A percentile compares a stretch with the other conserved stretches of the same genome.
These are phyloP conservation scores for Ephialtes manifestator DNA, from an alignment of 2,888 invertebrate species.

Conservation along the genomic window DNA sequence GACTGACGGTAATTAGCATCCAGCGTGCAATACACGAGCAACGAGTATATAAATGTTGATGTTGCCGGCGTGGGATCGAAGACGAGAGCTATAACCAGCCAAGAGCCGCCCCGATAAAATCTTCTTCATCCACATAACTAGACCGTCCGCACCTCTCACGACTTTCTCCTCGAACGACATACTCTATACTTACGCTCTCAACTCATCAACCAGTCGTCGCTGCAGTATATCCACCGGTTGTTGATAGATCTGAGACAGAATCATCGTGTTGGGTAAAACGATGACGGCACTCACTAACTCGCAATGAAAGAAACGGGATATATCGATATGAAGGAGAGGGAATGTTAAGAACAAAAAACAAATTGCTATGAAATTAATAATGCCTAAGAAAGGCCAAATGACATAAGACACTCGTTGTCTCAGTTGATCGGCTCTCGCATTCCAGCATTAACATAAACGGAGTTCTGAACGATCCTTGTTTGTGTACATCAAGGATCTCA, in stretches of 20 bases:
- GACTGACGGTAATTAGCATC: constrained; percentile 53
- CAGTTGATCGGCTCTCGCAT: constrained; percentile 50
- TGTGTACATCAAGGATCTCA: constrained; percentile 37
- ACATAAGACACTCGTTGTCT: constrained; percentile 64
- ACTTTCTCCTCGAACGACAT: constrained; percentile 47
- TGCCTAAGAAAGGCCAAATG: constrained; percentile 58
- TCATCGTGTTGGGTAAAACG: constrained; percentile 33
- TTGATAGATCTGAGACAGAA: constrained; percentile 43
- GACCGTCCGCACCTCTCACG: constrained; percentile 54
- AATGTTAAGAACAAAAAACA: constrained; percentile 33
- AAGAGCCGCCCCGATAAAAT: constrained; percentile 45
- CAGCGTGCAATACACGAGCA: constrained; percentile 22
- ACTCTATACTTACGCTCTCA: constrained; percentile 46
- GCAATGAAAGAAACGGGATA: constrained; percentile 25
- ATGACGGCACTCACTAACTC: constrained; percentile 19
- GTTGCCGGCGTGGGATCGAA: constrained; percentile 40
- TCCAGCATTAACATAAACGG: constrained; percentile 61
- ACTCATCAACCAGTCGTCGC: constrained; percentile 26
- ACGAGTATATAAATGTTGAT: neutral
- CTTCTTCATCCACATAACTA: constrained; percentile 52
- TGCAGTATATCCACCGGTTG: neutral
- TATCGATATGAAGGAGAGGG: neutral
- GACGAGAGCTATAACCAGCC: constrained; percentile 18
- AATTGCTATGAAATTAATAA: constrained; percentile 56
- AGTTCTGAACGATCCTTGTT: constrained; percentile 25